Conservation (phyloP, 2,113 vertebrate species). For the Formicarius rufipectus region DNA sequence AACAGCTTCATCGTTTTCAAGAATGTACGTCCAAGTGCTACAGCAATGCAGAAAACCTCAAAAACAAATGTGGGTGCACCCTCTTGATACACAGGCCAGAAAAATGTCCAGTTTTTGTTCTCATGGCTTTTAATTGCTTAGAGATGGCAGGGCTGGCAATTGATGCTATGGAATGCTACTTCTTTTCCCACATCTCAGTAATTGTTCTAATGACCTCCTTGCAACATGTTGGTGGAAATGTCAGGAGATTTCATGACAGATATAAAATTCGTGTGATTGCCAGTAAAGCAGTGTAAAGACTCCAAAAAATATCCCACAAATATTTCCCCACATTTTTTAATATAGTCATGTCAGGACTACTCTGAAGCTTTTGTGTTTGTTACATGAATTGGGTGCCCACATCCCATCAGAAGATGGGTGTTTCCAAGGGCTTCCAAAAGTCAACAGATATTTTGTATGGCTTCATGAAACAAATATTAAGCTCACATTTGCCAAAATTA, state of each 20-base stretch:
- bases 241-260: slow-evolving; percentile 65
- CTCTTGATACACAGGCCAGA: background rate
- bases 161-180: slow-evolving; percentile 52
- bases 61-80: background rate
- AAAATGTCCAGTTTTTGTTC: background rate
- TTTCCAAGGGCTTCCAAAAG: background rate
- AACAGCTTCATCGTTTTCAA: background rate
- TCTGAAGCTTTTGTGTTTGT: background rate
- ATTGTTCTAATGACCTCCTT: slow-evolving; percentile 61
- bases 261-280: slow-evolving; percentile 56
- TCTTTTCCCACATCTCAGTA: slow-evolving; percentile 57
- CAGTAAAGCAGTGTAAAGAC: slow-evolving; percentile 46
- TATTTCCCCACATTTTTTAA: slow-evolving; percentile 59
- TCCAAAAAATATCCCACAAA: slow-evolving; percentile 56
- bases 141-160: slow-evolving; percentile 22
- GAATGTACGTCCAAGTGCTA: background rate
- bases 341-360: background rate
- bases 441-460: background rate
- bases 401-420: background rate
- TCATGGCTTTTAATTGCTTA: slow-evolving; percentile 32
- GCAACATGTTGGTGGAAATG: slow-evolving; percentile 55
- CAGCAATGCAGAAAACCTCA: slow-evolving; percentile 1
- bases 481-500: background rate
- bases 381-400: background rate
- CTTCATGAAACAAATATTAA: background rate